Evolutionary conservation across 2,888 invertebrate genomes (phyloP).

Genomic region (Cryptosula pallasiana): DNA sequence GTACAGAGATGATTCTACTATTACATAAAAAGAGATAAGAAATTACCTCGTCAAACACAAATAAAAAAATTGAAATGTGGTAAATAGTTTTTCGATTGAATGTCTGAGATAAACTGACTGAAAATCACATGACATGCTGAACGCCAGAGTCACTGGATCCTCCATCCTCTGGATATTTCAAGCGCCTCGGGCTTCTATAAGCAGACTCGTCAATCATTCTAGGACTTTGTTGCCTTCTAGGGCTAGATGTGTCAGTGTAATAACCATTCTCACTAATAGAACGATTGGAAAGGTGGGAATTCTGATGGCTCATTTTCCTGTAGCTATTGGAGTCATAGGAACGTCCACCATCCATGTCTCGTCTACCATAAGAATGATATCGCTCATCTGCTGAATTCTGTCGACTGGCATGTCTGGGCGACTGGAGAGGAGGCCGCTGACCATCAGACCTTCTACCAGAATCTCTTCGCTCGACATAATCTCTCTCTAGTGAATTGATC

Average conservation of each 20-base stretch:
- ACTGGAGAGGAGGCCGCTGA: neutral
- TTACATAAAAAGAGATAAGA: no score
- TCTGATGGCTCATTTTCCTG: neutral
- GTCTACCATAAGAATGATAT: neutral
- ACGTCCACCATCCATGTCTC: neutral
- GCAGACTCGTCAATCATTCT: neutral
- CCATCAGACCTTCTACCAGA: neutral
- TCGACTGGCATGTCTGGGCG: neutral
- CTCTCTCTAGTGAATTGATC: neutral
- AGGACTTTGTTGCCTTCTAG: neutral
- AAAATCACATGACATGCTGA: neutral
- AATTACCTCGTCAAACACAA: no score
- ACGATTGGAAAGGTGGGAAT: neutral
- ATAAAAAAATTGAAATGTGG: no score
- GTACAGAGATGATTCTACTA: no score
- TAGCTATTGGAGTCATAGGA: neutral
- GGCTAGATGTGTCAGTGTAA: slow-evolving; percentile 12
- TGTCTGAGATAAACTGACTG: neutral
- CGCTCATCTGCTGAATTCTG: neutral
- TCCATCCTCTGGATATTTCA: slow-evolving; percentile 9
- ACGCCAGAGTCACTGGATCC: slow-evolving; percentile 16
- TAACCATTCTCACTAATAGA: slow-evolving; percentile 10
- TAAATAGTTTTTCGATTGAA: no score
- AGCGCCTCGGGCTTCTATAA: neutral
- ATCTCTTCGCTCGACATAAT: neutral